phyloP scores from a whole-genome alignment of 2,113 vertebrate genomes.

The Pogona vitticeps region DNA sequence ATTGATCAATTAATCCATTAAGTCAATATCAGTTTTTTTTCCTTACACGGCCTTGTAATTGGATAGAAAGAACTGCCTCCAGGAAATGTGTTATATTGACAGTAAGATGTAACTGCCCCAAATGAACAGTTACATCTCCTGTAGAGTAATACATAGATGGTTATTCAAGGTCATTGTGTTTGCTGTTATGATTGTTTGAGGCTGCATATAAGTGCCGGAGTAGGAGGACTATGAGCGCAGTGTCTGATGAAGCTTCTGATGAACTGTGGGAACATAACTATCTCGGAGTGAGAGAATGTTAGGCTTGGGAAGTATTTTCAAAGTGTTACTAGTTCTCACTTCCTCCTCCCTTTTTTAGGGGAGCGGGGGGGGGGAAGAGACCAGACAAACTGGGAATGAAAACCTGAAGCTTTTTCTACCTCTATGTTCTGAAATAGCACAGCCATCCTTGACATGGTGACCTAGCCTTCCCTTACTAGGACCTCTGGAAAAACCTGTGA shows the following conservation, averaged over 20 bases:
- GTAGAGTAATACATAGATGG: too few species aligned
- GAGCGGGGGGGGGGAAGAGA: constrained; percentile 26
- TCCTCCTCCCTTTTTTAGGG: not conserved
- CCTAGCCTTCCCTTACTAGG: constrained; percentile 36
- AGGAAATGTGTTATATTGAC: too few species aligned
- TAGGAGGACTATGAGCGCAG: not conserved
- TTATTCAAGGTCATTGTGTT: not conserved
- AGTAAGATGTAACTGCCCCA: too few species aligned
- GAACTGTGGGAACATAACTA: too few species aligned
- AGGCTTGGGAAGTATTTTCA: constrained; percentile 21
- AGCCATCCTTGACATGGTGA: constrained; percentile 41
- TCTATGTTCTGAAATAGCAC: constrained; percentile 36
- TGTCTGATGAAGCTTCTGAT: not conserved
- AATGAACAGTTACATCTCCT: too few species aligned
- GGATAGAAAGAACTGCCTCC: too few species aligned
- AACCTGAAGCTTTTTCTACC: constrained; percentile 7
- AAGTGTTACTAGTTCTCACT: not conserved
- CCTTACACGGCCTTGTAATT: too few species aligned
- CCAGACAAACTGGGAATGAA: constrained; percentile 22
- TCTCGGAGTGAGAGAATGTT: too few species aligned
- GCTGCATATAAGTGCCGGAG: not conserved
- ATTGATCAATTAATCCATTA: too few species aligned
- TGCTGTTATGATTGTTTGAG: not conserved
- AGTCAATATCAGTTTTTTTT: too few species aligned
- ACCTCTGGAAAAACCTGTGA: constrained; percentile 27